phyloP scores from a whole-genome alignment of 2,888 invertebrate species.

The Dichetophora obliterata region DNA sequence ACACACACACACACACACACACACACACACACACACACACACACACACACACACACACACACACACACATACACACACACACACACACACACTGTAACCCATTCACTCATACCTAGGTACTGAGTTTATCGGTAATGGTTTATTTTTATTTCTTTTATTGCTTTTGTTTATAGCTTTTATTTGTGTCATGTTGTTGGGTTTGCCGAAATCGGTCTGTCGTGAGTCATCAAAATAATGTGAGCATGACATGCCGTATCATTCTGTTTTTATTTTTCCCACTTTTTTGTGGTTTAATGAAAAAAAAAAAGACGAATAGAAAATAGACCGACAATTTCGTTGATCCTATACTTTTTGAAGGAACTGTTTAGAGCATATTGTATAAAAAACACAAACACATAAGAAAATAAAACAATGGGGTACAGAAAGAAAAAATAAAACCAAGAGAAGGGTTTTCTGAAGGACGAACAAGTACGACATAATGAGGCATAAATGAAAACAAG shows the following conservation, averaged over 20 bases:
- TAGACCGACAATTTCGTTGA: not conserved
- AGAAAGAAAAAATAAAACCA: not conserved
- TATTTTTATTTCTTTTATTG: conserved; percentile 35
- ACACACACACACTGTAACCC: no score
- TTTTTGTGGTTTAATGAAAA: no score
- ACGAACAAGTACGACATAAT: not conserved
- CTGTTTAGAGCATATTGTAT: no score
- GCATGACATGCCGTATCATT: conserved; percentile 41
- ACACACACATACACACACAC: no score
- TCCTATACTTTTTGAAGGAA: no score
- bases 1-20: no score
- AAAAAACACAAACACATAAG: no score
- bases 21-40: no score
- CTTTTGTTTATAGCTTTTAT: conserved; percentile 18
- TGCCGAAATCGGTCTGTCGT: conserved; percentile 26
- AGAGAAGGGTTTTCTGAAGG: not conserved
- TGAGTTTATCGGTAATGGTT: not conserved
- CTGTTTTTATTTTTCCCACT: not conserved
- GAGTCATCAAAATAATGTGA: conserved; percentile 36
- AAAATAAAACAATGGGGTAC: no score
- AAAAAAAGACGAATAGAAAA: not conserved
- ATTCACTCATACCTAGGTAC: no score
- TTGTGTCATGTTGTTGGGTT: conserved; percentile 18
- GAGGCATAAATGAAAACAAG: conserved; percentile 10
- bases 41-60: no score